Evolutionary conservation across 2,888 invertebrate genomes (phyloP).

Genomic region (Esperia sulphurella): DNA sequence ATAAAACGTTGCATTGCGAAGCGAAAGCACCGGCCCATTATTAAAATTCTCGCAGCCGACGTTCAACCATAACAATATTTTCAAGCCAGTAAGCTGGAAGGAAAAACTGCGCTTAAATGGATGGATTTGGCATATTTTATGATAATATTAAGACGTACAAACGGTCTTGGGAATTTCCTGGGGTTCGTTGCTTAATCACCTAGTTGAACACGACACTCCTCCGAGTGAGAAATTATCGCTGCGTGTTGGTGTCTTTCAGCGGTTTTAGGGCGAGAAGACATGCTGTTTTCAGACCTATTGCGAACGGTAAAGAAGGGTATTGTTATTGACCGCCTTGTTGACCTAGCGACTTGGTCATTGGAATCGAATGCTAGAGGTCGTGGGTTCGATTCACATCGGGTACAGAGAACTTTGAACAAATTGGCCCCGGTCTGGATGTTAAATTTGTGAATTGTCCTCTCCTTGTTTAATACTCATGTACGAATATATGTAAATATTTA

Average conservation of each 20-base stretch:
- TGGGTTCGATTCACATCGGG: too few relatives aligned
- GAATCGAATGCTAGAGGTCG: too few relatives aligned
- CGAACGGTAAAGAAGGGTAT: too few relatives aligned
- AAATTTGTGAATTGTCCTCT: too few relatives aligned
- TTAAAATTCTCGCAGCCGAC: slow-evolving; percentile 38
- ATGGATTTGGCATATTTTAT: slow-evolving; percentile 63
- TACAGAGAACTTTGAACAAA: too few relatives aligned
- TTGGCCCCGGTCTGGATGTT: too few relatives aligned
- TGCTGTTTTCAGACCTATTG: too few relatives aligned
- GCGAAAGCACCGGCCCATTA: slow-evolving; percentile 34
- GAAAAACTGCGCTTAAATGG: slow-evolving; percentile 61
- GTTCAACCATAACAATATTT: slow-evolving; percentile 56
- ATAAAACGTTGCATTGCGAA: slow-evolving; percentile 26
- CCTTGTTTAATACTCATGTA: too few relatives aligned
- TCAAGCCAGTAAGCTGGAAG: slow-evolving; percentile 49
- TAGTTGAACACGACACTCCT: slow-evolving; percentile 4
- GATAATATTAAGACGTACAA: slow-evolving; percentile 48
- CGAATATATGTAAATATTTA: neutral
- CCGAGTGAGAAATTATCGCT: neutral
- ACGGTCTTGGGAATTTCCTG: slow-evolving; percentile 34
- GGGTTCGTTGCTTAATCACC: slow-evolving; percentile 25
- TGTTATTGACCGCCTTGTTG: too few relatives aligned
- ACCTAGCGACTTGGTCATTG: too few relatives aligned
- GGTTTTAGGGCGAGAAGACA: neutral
- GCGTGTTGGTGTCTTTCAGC: neutral